Percentiles rank a stretch among this genome's conserved stretches.
These are phyloP conservation scores for Dermolepida albohirtum DNA, from an alignment of 2,888 invertebrate genomes.

Conservation along the genomic window DNA sequence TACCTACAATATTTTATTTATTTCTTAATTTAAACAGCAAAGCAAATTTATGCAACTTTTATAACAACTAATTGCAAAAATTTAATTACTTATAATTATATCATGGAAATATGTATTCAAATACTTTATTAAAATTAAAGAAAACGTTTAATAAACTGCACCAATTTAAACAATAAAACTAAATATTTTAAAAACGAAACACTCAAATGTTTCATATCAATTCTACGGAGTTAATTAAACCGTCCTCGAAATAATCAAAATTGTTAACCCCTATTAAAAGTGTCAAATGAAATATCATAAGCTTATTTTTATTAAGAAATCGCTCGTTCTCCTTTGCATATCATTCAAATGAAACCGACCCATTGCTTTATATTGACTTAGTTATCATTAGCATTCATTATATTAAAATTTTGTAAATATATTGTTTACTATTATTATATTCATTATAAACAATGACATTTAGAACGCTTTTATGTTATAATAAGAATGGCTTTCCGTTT, in stretches of 20 bases:
- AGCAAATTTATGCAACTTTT: slow-evolving; percentile 8
- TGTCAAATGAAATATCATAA: slow-evolving; percentile 43
- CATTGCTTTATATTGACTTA: neutral
- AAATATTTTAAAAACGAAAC: slow-evolving; percentile 15
- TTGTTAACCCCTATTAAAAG: slow-evolving; percentile 51
- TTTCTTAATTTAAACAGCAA: neutral
- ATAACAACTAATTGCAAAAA: neutral
- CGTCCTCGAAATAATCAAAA: slow-evolving; percentile 54
- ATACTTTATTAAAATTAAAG: too few species aligned
- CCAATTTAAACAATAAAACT: slow-evolving; percentile 3
- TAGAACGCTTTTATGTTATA: neutral
- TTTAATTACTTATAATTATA: neutral
- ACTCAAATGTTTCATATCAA: slow-evolving; percentile 16
- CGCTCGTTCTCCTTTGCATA: neutral
- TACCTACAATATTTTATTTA: too few species aligned
- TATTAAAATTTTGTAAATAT: too few species aligned
- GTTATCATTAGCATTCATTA: too few species aligned
- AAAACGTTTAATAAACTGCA: too few species aligned
- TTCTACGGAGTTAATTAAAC: slow-evolving; percentile 44
- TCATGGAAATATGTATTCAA: neutral
- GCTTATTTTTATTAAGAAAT: slow-evolving; percentile 25
- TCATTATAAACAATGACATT: too few species aligned
- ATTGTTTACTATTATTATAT: too few species aligned
- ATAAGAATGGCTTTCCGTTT: neutral
- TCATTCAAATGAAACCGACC: neutral